Evolutionary conservation across 1,140 invertebrate species (phyloP), one percentile per base, ranked within the genome.

Genomic region (Caenorhabditis briggsae): DNA sequence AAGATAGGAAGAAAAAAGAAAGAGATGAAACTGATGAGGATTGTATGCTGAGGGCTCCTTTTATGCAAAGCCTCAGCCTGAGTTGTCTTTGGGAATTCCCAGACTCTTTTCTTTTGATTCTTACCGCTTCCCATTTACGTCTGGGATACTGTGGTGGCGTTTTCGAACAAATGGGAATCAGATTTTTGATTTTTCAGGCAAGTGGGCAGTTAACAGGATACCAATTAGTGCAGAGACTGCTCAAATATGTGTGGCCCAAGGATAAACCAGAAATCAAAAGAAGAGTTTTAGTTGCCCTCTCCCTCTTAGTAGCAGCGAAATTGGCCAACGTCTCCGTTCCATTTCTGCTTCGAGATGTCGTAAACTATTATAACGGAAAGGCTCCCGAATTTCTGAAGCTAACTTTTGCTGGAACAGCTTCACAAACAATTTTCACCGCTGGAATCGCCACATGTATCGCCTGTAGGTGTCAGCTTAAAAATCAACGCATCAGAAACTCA

Each of bases 211-310:
- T 91, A 41, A 82, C 83, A 20, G 95, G 95, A 23, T 92, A 93
- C 88, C 95, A 97, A 89, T 97, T 99, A 95, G 91, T 98, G 2
- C 94, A 94, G 88, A 95, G 95, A 65, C 97, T 99, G 96, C 92
- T 97, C 89, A 94, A 94, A 59, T 97, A 98, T 93, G 96, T 99
- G 86, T 99, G 98, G 98, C 98, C 98, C 46, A 95, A 96, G 95
- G 95, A 96, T 93, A 95, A 97, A 92, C 92, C 94, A 87, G 94
- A 94, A 87, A 96, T 97, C 85, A 94, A 95, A 89, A 94, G 95
- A 74, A 94, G 97, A 88, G 98, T 99, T 18, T 94, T 96, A 90
- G 90, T 96, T 53, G 96, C 98, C 12, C 89, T 99, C 33, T 88
- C 90, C 23, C 89, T 94, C 9, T 90, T 94, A 9, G 82, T 94